These are phyloP conservation scores for Wiebesia pumilae DNA, from an alignment of 1,140 invertebrate genomes.

Conservation along the genomic window DNA sequence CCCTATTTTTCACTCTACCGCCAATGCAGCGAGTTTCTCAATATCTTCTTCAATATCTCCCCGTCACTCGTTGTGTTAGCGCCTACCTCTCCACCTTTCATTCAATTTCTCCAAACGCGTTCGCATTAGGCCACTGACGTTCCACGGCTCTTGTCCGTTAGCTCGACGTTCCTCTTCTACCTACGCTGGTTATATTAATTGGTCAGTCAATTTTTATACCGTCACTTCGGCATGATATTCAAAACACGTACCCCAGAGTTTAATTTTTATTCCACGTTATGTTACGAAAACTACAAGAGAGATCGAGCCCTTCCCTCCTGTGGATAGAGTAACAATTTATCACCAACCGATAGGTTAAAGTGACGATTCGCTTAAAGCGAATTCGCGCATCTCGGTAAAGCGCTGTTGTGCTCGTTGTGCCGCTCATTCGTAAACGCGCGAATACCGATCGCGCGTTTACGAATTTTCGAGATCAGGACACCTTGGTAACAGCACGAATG, in stretches of 20 bases:
- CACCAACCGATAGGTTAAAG: too few species aligned
- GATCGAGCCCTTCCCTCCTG: too few species aligned
- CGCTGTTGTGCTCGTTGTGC: too few species aligned
- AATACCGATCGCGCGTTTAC: neutral
- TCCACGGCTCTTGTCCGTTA: neutral
- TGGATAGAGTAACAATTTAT: too few species aligned
- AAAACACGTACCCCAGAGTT: too few species aligned
- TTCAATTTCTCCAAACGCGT: neutral
- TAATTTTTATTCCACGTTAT: too few species aligned
- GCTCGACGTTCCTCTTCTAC: neutral
- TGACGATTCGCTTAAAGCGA: too few species aligned
- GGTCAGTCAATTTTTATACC: neutral
- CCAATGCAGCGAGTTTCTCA: neutral
- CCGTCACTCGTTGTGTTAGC: neutral
- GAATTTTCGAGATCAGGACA: neutral
- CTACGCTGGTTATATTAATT: neutral
- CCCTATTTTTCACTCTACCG: too few species aligned
- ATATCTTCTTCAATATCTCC: constrained; percentile 3
- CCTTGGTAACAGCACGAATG: neutral
- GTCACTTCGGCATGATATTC: too few species aligned
- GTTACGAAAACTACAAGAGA: too few species aligned
- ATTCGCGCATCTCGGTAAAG: too few species aligned
- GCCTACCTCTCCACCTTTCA: constrained; percentile 5
- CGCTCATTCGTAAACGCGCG: too few species aligned
- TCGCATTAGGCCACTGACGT: constrained; percentile 15